Evolutionary conservation across 2,113 vertebrate genomes (phyloP), one percentile per base, ranked within the genome.

Genomic region (Osmerus eperlanus): DNA sequence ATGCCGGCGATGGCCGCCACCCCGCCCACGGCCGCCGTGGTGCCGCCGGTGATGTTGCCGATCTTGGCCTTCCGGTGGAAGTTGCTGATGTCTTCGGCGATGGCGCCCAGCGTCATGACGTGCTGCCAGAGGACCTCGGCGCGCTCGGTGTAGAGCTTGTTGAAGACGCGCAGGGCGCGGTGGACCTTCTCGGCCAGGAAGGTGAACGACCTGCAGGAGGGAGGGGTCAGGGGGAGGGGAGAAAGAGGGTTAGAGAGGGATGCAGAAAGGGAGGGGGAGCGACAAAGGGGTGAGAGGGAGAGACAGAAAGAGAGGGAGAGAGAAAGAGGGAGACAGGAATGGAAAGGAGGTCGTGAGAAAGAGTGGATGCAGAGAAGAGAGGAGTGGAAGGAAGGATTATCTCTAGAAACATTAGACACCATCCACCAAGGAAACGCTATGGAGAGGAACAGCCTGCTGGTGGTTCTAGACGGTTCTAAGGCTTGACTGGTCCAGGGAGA

Each of bases 51-150:
- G 75, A 93, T 90, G 74, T 81, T 81, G 1, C 87, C 91, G 14
- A 90, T 86, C 76, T 84, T 92, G 58, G 92, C 84, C 8, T 89
- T 90, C 0, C 83, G 80, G 79, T 93, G 92, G 82, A 90, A 92
- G 0, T 55, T 68, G 65, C 54, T 86, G 80, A 93, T 76, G 79
- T 90, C 73, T 0, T 93, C 90, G 0, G 90, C 88, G n/a, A 92
- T 84, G 77, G 79, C 1, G 36, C 88, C 77, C 1, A 94, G 88
- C 12, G 3, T 19, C 28, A 88, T 74, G 69, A 92, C 63, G 51
- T 85, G 83, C 77, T 89, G 88, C 87, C 89, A 93, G n/a, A 93
- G 89, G 55, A 81, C 55, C 85, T 93, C 92, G 0, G 90, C 90
- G 0, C 81, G 87, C 77, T 93, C 92, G 0, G 74, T 89, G 84